phyloP scores from a whole-genome alignment of 2,888 invertebrate genomes.

The Cistogaster globosa region DNA sequence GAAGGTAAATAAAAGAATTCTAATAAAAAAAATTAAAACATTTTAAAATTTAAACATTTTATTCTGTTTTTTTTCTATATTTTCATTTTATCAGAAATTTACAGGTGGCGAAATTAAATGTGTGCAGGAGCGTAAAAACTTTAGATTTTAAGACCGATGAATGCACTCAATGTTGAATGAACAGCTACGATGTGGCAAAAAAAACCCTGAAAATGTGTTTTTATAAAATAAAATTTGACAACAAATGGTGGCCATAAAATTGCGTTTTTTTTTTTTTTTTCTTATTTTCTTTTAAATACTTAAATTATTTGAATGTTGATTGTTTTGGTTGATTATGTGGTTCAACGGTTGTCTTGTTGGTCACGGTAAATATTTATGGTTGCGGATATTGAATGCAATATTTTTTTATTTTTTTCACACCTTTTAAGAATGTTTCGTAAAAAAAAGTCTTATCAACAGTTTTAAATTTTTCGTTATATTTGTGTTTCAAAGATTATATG shows the following conservation, averaged over 20 bases:
- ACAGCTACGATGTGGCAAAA: conserved; percentile 53
- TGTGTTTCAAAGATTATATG: too few species aligned
- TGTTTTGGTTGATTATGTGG: conserved; percentile 30
- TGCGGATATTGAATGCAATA: conserved; percentile 24
- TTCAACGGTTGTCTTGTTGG: conserved; percentile 19
- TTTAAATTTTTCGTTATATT: too few species aligned
- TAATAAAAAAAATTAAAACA: conserved; percentile 23
- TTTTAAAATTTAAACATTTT: conserved; percentile 22
- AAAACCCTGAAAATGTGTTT: conserved; percentile 54
- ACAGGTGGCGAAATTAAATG: conserved; percentile 52
- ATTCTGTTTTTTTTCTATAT: conserved; percentile 9
- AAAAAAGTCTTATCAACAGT: too few species aligned
- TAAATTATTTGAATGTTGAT: conserved; percentile 24
- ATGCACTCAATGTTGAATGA: conserved; percentile 54
- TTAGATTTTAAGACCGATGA: conserved; percentile 7
- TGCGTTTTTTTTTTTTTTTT: conserved; percentile 25
- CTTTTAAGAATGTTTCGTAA: neutral
- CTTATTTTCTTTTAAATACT: neutral
- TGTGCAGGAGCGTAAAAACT: neutral
- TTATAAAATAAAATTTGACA: conserved; percentile 62
- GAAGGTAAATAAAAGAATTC: conserved; percentile 34
- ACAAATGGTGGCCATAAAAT: conserved; percentile 52
- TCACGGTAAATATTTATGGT: conserved; percentile 28
- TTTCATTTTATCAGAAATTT: conserved; percentile 61
- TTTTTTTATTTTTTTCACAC: neutral